Conservation (phyloP, 1,140 invertebrate species). For the Drosophila nebulosa region DNA sequence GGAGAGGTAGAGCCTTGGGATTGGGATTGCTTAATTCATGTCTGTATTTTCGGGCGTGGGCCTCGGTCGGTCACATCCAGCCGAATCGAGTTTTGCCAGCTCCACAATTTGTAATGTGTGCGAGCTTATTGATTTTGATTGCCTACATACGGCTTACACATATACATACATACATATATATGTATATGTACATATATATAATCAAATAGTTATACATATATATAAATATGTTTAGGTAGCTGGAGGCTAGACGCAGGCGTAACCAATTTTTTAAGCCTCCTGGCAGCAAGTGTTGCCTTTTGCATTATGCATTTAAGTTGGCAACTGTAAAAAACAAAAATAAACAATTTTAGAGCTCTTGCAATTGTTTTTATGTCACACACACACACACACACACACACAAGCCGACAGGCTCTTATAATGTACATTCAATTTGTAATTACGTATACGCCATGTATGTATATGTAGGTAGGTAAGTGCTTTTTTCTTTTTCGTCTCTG, state of each 20-base stretch:
- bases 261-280: not conserved
- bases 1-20: not conserved
- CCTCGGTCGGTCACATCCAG: not conserved
- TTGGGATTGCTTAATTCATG: not conserved
- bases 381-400: slow-evolving; percentile 26
- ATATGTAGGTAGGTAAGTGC: too few species aligned
- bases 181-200: not conserved
- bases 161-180: not conserved
- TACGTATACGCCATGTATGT: slow-evolving; percentile 75
- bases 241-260: not conserved
- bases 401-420: slow-evolving; percentile 7
- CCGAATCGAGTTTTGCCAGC: slow-evolving; percentile 19
- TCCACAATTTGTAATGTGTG: slow-evolving; percentile 68
- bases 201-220: not conserved
- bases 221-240: not conserved
- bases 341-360: not conserved
- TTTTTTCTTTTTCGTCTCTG: slow-evolving; percentile 6
- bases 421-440: slow-evolving; percentile 74
- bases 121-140: slow-evolving; percentile 68
- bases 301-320: slow-evolving; percentile 51
- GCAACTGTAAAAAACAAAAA: not conserved
- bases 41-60: slow-evolving; percentile 35
- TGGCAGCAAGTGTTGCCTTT: slow-evolving; percentile 35
- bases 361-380: slow-evolving; percentile 37
- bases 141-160: not conserved